These are phyloP conservation scores for Eriosoma lanigerum DNA, from an alignment of 1,140 invertebrate genomes.

Conservation along the genomic window DNA sequence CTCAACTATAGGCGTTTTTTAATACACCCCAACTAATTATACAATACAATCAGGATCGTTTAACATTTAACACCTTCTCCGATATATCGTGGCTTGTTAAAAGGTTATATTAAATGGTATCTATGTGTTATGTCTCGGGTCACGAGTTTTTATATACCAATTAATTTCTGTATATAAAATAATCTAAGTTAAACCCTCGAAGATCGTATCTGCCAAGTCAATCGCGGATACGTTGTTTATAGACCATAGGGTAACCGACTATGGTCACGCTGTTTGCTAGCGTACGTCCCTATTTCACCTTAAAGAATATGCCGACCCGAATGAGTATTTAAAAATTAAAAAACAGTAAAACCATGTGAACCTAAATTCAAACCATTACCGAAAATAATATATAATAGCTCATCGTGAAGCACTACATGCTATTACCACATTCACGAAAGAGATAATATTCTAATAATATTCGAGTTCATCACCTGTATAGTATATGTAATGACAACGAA, in stretches of 20 bases:
- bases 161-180: conserved; percentile 15
- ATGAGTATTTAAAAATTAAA: conserved; percentile 34
- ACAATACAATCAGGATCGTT: conserved; percentile 26
- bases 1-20: not conserved
- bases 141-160: conserved; percentile 16
- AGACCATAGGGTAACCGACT: not conserved
- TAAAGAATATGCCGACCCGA: not conserved
- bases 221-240: conserved; percentile 16
- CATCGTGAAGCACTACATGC: too few relatives aligned
- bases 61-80: conserved; percentile 46
- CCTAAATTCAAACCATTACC: not conserved
- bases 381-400: too few relatives aligned
- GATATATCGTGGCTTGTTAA: conserved; percentile 26
- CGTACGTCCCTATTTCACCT: not conserved
- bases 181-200: not conserved
- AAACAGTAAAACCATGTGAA: conserved; percentile 26
- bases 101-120: not conserved
- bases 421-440: too few relatives aligned
- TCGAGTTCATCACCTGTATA: too few relatives aligned
- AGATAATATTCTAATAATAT: too few relatives aligned
- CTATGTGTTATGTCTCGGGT: too few relatives aligned
- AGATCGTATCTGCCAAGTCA: conserved; percentile 19
- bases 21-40: conserved; percentile 28
- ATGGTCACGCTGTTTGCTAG: conserved; percentile 7
- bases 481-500: too few relatives aligned